A percentile compares a stretch with the other conserved stretches of the same genome.
Conservation (phyloP, 2,797 vertebrate species). For the Mus caroli region DNA sequence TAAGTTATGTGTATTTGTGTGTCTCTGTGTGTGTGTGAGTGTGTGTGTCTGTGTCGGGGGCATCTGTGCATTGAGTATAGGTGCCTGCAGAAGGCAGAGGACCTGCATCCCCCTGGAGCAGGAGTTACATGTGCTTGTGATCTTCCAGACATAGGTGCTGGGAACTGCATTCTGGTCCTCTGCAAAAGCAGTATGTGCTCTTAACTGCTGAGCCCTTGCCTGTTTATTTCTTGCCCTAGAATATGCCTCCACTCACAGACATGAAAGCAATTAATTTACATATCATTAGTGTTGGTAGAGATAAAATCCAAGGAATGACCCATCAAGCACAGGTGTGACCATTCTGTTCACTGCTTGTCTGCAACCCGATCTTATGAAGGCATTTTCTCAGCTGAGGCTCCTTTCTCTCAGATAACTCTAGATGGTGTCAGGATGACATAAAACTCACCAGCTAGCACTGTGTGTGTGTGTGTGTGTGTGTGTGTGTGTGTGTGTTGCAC, state of each 20-base stretch:
- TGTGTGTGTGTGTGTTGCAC: not conserved
- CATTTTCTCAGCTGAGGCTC: not conserved
- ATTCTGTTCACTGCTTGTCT: not conserved
- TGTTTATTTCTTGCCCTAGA: not conserved
- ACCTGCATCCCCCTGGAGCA: not conserved
- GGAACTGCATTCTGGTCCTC: not conserved
- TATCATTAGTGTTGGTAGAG: not conserved
- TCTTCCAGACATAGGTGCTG: not conserved
- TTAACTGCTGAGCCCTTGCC: not conserved
- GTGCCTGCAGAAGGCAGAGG: not conserved
- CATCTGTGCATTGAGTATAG: not conserved
- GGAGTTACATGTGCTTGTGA: not conserved
- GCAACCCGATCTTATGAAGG: not conserved
- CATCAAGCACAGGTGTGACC: not conserved
- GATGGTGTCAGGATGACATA: not conserved
- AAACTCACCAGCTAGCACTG: not conserved
- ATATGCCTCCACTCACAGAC: constrained; percentile 34
- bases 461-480: not conserved
- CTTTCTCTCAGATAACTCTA: not conserved
- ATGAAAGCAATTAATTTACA: not conserved
- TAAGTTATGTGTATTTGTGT: not conserved
- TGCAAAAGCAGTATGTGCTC: not conserved
- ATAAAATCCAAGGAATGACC: not conserved
- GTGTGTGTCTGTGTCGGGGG: not conserved
- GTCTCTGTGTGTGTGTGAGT: too few relatives aligned